Evolutionary conservation across 2,888 invertebrate species (phyloP).

Genomic region (Andrena minutula): DNA sequence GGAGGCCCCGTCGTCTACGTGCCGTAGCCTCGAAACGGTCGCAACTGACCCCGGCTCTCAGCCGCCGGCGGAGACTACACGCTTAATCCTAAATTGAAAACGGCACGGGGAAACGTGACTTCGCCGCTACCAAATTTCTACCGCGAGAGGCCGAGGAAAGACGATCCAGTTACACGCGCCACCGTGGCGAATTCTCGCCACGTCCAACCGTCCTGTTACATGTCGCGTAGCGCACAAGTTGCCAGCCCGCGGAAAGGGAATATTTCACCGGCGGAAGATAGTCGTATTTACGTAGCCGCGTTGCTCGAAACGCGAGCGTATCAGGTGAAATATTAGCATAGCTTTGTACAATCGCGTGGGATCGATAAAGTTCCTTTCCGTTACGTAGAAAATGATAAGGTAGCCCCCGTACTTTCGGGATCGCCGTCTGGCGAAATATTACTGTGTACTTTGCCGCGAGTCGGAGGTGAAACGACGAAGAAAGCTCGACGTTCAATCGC

Average conservation of each 20-base stretch:
- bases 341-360: constrained; percentile 21
- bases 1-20: constrained; percentile 48
- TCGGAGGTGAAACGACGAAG: too few relatives aligned
- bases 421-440: too few relatives aligned
- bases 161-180: neutral
- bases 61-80: constrained; percentile 12
- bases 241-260: neutral
- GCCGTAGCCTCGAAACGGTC: constrained; percentile 29
- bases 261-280: constrained; percentile 22
- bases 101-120: constrained; percentile 6
- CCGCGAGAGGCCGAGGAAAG: neutral
- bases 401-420: neutral
- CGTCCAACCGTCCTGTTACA: neutral
- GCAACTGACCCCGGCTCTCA: constrained; percentile 4
- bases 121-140: constrained; percentile 1
- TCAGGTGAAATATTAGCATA: constrained; percentile 34
- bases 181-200: neutral
- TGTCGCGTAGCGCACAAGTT: neutral
- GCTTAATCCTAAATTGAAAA: constrained; percentile 48
- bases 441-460: neutral
- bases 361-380: constrained; percentile 15
- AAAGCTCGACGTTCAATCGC: neutral
- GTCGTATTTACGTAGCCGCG: constrained; percentile 10
- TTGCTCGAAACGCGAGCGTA: neutral
- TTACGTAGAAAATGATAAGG: constrained; percentile 12